Base-by-base conservation (phyloP, 2,797 vertebrate genomes). In the Vultur gryphus region DNA sequence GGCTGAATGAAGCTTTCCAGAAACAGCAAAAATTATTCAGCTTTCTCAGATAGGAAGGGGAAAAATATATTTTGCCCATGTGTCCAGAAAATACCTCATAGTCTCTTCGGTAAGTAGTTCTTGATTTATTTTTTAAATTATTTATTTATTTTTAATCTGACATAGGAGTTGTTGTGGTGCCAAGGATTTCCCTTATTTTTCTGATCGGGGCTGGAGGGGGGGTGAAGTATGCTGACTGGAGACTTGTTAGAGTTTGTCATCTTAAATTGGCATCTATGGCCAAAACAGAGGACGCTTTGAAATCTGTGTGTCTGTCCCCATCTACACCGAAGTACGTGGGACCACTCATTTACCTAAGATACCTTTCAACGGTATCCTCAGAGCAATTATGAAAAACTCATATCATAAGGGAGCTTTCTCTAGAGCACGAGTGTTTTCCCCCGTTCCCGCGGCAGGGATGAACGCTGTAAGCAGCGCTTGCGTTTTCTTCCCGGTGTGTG, bases 1-100 rank as follows among this genome's bases (percentile, higher is more conserved):
- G 21, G 37, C 35, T 51, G 49, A 75, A 69, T 20, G 41, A 95
- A 85, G 58, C 64, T 81, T 93, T 85, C 91, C 89, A 93, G 87
- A 92, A 77, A 41, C 35, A 87, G 33, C 9, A 79, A 78, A 87
- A 86, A 37, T 43, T 2, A 67, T 75, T 81, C 41, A 5, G 24
- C n/a, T 87, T 92, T 94, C 66, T 48, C 39, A 70, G 39, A 65
- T 5, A 35, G 59, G 71, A 90, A 86, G 16, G 24, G 17, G 33
- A 24, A 62, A 84, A 77, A 52, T 55, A 6, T 2, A 3, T 51
- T 77, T 85, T 66, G 43, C 28, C 25, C 2, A 0, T 4, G 39
- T 16, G 23, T 51, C 31, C 20, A 61, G 51, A 88, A 90, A 76
- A 85, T 24, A 39, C 18, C 4, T 72, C 7, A 13, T 8, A n/a